These are phyloP conservation scores for Pseudoatta argentina DNA, from an alignment of 1,140 invertebrate genomes.

Conservation along the genomic window DNA sequence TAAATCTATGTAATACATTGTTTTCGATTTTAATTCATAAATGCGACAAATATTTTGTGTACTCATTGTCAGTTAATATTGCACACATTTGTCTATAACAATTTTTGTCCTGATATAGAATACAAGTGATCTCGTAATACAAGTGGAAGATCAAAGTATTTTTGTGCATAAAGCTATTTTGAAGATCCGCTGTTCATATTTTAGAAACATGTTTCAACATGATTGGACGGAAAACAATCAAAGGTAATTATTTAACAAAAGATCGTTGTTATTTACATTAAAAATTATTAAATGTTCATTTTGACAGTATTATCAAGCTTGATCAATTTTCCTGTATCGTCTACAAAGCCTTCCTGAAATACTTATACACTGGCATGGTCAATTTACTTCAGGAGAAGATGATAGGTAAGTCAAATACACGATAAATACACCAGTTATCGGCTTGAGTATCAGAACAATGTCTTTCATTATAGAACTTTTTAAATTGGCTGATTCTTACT, in stretches of 20 bases:
- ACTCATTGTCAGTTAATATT: slow-evolving; percentile 19
- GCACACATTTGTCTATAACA: slow-evolving; percentile 10
- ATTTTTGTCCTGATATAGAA: too few species aligned
- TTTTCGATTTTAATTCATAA: background rate
- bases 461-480: slow-evolving; percentile 80
- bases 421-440: background rate
- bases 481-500: slow-evolving; percentile 90
- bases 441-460: slow-evolving; percentile 78
- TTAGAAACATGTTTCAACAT: slow-evolving; percentile 90
- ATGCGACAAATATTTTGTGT: slow-evolving; percentile 4
- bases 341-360: slow-evolving; percentile 82
- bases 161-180: slow-evolving; percentile 89
- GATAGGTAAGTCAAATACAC: slow-evolving; percentile 85
- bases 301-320: slow-evolving; percentile 85
- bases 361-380: slow-evolving; percentile 90
- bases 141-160: slow-evolving; percentile 88
- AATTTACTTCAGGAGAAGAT: slow-evolving; percentile 89
- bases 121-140: slow-evolving; percentile 88
- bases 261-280: slow-evolving; percentile 16
- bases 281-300: background rate
- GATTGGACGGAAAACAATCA: slow-evolving; percentile 87
- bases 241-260: slow-evolving; percentile 83
- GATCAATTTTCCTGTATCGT: slow-evolving; percentile 89
- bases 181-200: slow-evolving; percentile 89
- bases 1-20: background rate